A percentile compares a stretch with the other conserved stretches of the same genome.
phyloP scores from a whole-genome alignment of 2,797 vertebrate genomes.

The Paguma larvata region DNA sequence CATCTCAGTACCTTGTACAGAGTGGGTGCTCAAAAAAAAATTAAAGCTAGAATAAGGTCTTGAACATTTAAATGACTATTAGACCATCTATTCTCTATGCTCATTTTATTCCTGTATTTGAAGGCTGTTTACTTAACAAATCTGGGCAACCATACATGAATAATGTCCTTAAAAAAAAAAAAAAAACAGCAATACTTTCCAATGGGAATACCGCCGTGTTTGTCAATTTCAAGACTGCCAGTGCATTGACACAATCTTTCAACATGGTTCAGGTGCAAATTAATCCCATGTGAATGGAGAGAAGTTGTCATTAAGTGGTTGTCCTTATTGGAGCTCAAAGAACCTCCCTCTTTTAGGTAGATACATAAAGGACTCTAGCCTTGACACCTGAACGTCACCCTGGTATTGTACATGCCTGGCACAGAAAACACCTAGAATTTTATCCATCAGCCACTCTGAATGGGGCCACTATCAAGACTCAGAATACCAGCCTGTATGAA shows the following conservation, averaged over 20 bases:
- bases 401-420: neutral
- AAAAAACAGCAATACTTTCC: neutral
- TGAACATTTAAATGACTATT: neutral
- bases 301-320: neutral
- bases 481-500: neutral
- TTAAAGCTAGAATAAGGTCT: neutral
- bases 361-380: neutral
- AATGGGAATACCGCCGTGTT: neutral
- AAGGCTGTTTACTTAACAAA: neutral
- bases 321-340: neutral
- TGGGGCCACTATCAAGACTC: neutral
- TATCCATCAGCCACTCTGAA: neutral
- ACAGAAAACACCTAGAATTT: neutral
- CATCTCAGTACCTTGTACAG: neutral
- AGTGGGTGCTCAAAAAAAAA: neutral
- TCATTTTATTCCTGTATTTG: slow-evolving; percentile 1
- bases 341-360: neutral
- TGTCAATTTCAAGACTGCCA: neutral
- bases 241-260: neutral
- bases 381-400: neutral
- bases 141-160: neutral
- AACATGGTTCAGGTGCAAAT: neutral
- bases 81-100: neutral
- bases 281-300: neutral
- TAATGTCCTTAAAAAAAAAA: neutral